phyloP scores from a whole-genome alignment of 2,113 vertebrate species.

The Odontophorus gujanensis region DNA sequence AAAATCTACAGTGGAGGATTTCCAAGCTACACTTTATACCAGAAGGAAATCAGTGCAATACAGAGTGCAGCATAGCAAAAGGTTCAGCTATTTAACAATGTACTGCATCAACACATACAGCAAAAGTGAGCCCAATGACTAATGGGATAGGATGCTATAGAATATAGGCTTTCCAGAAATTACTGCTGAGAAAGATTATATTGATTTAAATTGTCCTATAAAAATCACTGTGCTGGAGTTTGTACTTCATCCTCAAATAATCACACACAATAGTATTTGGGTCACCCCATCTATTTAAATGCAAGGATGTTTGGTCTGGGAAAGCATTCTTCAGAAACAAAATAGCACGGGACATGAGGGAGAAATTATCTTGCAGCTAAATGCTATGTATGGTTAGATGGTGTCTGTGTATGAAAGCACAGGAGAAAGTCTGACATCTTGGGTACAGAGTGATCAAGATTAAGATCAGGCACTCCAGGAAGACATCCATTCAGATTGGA shows the following conservation, averaged over 20 bases:
- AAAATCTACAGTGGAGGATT: not conserved
- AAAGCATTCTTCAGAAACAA: not conserved
- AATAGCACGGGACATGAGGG: not conserved
- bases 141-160: not conserved
- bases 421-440: not conserved
- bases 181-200: not conserved
- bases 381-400: not conserved
- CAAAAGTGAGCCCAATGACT: not conserved
- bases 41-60: not conserved
- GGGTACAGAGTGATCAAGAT: not conserved
- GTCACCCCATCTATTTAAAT: slow-evolving; percentile 46
- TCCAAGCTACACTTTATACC: not conserved
- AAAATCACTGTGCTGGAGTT: slow-evolving; percentile 3
- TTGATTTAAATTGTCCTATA: not conserved
- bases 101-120: not conserved
- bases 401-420: not conserved
- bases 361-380: slow-evolving; percentile 2
- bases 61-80: not conserved
- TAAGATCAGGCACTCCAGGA: not conserved
- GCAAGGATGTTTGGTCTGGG: not conserved
- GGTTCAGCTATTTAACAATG: not conserved
- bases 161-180: not conserved
- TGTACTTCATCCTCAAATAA: slow-evolving; percentile 15
- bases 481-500: too few relatives aligned
- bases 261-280: not conserved